phyloP scores from a whole-genome alignment of 2,888 invertebrate species.

The Myopa tessellatipennis region DNA sequence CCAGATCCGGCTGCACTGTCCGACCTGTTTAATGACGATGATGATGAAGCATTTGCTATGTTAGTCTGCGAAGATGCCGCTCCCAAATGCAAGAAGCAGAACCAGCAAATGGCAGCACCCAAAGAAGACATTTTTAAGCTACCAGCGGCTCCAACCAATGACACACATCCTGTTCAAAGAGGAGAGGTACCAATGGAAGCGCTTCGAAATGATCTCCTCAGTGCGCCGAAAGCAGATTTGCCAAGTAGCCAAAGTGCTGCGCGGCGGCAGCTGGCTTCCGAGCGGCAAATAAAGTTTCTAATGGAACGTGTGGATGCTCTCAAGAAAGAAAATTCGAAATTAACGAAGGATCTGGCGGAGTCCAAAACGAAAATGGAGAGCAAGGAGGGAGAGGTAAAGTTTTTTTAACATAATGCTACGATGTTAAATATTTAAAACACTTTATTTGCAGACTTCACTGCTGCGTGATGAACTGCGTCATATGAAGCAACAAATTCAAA shows the following conservation, averaged over 20 bases:
- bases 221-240: slow-evolving; percentile 24
- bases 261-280: slow-evolving; percentile 58
- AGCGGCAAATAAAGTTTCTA: slow-evolving; percentile 61
- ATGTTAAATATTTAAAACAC: neutral
- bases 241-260: slow-evolving; percentile 46
- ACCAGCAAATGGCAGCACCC: slow-evolving; percentile 36
- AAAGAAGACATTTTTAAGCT: slow-evolving; percentile 46
- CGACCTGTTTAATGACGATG: slow-evolving; percentile 54
- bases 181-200: neutral
- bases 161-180: neutral
- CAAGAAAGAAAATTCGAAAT: slow-evolving; percentile 60
- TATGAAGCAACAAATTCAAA: slow-evolving; percentile 61
- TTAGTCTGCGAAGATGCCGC: slow-evolving; percentile 41
- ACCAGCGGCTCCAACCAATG: slow-evolving; percentile 31
- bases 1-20: slow-evolving; percentile 49
- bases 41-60: slow-evolving; percentile 52
- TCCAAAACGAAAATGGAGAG: slow-evolving; percentile 55
- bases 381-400: slow-evolving; percentile 60
- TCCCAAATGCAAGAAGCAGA: slow-evolving; percentile 38
- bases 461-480: slow-evolving; percentile 63
- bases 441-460: slow-evolving; percentile 51
- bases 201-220: neutral
- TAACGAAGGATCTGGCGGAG: slow-evolving; percentile 57
- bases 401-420: neutral
- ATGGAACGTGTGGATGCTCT: slow-evolving; percentile 61